These are phyloP conservation scores for Potamarius usumacintae DNA, from an alignment of 2,113 vertebrate genomes.

Conservation along the genomic window DNA sequence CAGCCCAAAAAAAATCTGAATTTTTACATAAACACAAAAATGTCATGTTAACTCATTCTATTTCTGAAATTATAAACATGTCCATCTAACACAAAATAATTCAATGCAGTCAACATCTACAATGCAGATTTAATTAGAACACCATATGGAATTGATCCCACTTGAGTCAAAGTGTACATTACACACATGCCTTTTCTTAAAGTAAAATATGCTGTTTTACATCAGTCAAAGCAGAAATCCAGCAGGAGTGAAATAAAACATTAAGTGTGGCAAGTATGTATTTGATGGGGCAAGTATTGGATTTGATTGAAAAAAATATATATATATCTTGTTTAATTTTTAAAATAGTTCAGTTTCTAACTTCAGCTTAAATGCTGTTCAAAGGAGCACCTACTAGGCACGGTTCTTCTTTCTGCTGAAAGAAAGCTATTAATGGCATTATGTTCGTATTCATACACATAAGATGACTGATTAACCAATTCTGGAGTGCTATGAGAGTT, in stretches of 20 bases:
- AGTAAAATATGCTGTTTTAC: background rate
- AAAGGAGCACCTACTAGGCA: background rate
- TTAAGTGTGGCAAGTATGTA: background rate
- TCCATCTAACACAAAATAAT: background rate
- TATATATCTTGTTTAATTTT: background rate
- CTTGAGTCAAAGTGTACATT: background rate
- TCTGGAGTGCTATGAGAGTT: background rate
- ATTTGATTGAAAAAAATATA: background rate
- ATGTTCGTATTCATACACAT: background rate
- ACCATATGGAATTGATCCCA: background rate
- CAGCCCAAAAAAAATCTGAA: background rate
- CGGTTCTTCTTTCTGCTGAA: background rate
- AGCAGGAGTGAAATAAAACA: background rate
- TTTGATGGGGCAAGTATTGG: background rate
- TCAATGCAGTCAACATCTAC: background rate
- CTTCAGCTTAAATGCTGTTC: background rate
- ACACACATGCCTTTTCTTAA: background rate
- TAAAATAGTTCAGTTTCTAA: background rate
- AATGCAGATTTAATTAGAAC: background rate
- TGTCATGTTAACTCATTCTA: background rate
- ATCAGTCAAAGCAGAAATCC: background rate
- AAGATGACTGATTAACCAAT: background rate
- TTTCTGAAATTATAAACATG: background rate
- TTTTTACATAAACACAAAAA: no score
- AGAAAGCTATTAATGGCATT: background rate